These are phyloP conservation scores for Anabas testudineus DNA, from an alignment of 2,797 vertebrate species.

Conservation along the genomic window DNA sequence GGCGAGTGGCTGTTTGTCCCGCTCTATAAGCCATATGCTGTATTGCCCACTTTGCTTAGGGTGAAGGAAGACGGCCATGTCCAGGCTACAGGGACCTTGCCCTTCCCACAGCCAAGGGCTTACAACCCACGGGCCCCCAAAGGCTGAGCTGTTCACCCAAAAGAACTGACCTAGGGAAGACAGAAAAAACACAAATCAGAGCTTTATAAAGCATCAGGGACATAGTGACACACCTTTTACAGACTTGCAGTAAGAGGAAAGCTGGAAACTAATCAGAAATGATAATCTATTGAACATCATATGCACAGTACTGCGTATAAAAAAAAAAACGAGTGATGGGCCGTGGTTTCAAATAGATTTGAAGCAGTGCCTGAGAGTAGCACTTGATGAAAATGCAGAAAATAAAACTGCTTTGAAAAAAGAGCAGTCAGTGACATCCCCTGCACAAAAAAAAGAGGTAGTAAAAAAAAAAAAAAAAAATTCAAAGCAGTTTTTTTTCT, in stretches of 20 bases:
- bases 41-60: slow-evolving; percentile 83
- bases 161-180: slow-evolving; percentile 80
- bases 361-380: slow-evolving; percentile 8
- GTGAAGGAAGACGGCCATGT: slow-evolving; percentile 85
- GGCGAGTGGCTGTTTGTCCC: slow-evolving; percentile 79
- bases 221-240: too few relatives aligned
- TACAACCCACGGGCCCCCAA: slow-evolving; percentile 85
- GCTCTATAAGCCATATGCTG: slow-evolving; percentile 83
- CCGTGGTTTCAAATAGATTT: slow-evolving; percentile 31
- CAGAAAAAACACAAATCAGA: slow-evolving; percentile 9
- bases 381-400: slow-evolving; percentile 58
- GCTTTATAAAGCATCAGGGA: too few relatives aligned
- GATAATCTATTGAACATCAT: not conserved
- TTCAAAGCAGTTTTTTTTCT: slow-evolving; percentile 71
- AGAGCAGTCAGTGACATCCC: slow-evolving; percentile 44
- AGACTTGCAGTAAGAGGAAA: not conserved
- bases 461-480: slow-evolving; percentile 15
- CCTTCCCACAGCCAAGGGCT: slow-evolving; percentile 84
- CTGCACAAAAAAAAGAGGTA: slow-evolving; percentile 20
- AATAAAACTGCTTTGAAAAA: slow-evolving; percentile 48
- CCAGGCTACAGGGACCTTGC: slow-evolving; percentile 76
- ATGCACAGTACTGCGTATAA: not conserved
- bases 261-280: not conserved
- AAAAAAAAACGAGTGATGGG: slow-evolving; percentile 14
- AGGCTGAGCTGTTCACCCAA: slow-evolving; percentile 81